Conservation (phyloP, 2,113 vertebrate species). For the Microcebus ravelobensis region DNA sequence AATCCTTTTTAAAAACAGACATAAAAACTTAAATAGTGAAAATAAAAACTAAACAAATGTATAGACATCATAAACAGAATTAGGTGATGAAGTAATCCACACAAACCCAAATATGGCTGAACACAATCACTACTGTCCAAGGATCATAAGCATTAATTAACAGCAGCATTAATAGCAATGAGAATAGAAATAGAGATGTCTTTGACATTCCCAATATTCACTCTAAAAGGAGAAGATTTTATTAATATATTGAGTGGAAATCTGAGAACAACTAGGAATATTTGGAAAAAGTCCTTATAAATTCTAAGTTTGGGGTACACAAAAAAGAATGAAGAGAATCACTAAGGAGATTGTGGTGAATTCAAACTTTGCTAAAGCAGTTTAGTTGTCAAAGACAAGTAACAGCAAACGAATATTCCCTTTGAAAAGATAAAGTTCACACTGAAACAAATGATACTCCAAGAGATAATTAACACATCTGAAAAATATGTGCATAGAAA, state of each 20-base stretch:
- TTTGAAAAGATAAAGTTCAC: constrained; percentile 19
- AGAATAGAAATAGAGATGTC: not conserved
- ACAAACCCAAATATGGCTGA: not conserved
- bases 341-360: not conserved
- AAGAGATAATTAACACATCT: not conserved
- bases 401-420: not conserved
- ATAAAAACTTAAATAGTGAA: not conserved
- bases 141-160: not conserved
- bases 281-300: not conserved
- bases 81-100: not conserved
- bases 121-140: not conserved
- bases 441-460: constrained; percentile 5
- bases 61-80: not conserved
- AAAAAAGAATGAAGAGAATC: not conserved
- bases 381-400: not conserved
- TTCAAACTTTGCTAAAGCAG: not conserved
- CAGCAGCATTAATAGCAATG: not conserved
- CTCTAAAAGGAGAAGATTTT: not conserved
- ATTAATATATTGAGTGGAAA: not conserved
- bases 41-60: not conserved
- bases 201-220: not conserved
- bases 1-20: not conserved
- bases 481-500: not conserved
- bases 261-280: not conserved
- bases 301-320: not conserved